Evolutionary conservation across 2,888 invertebrate genomes (phyloP).

Genomic region (Mesorhabditis belari): DNA sequence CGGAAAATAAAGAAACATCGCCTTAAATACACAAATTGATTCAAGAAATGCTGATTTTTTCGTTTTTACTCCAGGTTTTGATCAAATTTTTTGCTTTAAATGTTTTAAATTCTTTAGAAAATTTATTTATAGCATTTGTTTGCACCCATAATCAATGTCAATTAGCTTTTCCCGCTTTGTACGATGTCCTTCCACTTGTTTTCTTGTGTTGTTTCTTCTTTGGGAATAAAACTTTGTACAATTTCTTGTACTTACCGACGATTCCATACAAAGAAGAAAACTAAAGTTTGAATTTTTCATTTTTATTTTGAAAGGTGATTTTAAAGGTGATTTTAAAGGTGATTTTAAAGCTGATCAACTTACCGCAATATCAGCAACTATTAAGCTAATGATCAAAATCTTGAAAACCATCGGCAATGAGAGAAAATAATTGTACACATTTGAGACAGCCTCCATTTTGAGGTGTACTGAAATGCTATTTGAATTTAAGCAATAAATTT

Average conservation of each 20-base stretch:
- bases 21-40: too few species aligned
- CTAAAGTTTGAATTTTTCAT: background rate
- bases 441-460: background rate
- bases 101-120: too few species aligned
- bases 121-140: too few species aligned
- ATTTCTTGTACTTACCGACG: background rate
- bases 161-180: background rate
- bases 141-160: too few species aligned
- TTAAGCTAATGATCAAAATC: background rate
- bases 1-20: too few species aligned
- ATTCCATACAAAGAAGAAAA: background rate
- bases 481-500: too few species aligned
- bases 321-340: background rate
- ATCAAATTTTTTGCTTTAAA: too few species aligned
- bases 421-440: background rate
- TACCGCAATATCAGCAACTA: background rate
- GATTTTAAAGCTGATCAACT: background rate
- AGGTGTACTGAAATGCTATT: background rate
- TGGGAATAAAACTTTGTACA: background rate
- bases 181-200: background rate
- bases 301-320: background rate
- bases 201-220: background rate
- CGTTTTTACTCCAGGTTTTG: too few species aligned
- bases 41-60: too few species aligned
- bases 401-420: background rate